Evolutionary conservation across 2,888 invertebrate genomes (phyloP).

Genomic region (Lampropteryx suffumata): DNA sequence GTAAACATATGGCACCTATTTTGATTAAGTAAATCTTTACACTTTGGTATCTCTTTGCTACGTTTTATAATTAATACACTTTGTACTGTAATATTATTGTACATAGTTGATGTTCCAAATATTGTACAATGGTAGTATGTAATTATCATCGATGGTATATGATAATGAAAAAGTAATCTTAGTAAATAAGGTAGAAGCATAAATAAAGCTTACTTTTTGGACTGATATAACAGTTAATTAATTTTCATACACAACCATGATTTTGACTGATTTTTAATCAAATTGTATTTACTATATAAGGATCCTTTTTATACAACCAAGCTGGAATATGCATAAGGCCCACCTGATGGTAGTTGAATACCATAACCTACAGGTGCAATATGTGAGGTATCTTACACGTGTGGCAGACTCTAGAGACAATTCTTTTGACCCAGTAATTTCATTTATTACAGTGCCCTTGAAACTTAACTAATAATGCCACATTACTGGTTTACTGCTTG

Average conservation of each 20-base stretch:
- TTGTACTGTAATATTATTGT: conserved; percentile 10
- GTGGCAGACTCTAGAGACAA: too few relatives aligned
- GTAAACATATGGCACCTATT: conserved; percentile 3
- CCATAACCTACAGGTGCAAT: too few relatives aligned
- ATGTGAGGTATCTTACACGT: too few relatives aligned
- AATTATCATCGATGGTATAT: conserved; percentile 9
- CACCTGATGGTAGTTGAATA: too few relatives aligned
- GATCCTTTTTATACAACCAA: too few relatives aligned
- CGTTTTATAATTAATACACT: conserved; percentile 15
- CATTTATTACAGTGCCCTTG: too few relatives aligned
- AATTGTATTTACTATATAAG: not conserved
- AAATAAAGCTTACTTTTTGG: too few relatives aligned
- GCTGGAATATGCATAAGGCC: too few relatives aligned
- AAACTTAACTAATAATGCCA: too few relatives aligned
- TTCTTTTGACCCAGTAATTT: too few relatives aligned
- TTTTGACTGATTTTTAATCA: conserved; percentile 7
- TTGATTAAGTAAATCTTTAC: conserved; percentile 9
- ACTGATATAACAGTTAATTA: too few relatives aligned
- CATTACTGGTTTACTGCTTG: too few relatives aligned
- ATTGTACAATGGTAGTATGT: conserved; percentile 42
- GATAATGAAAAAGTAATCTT: conserved; percentile 3
- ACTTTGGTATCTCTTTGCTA: conserved; percentile 4
- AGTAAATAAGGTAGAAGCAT: conserved; percentile 21
- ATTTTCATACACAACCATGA: not conserved
- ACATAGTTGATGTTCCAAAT: conserved; percentile 45